Percentiles rank a stretch among this genome's conserved stretches.
Evolutionary conservation across 2,888 invertebrate genomes (phyloP).

Genomic region (Xylophagus ater): DNA sequence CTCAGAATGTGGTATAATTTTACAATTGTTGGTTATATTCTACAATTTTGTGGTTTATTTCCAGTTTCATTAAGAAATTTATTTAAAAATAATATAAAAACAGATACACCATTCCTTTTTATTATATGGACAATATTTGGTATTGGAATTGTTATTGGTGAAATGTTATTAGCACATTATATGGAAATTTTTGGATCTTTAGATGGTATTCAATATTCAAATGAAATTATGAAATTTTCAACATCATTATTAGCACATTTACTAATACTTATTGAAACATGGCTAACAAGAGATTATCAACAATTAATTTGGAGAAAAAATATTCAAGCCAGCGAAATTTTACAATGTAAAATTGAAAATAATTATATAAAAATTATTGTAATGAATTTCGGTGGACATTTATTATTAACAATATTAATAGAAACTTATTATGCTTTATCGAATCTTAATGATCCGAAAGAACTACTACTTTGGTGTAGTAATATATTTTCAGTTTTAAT

Average conservation of each 20-base stretch:
- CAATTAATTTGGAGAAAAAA: slow-evolving; percentile 14
- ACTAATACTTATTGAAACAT: slow-evolving; percentile 12
- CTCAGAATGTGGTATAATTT: slow-evolving; percentile 8
- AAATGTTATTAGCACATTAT: slow-evolving; percentile 1
- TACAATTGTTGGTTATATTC: slow-evolving; percentile 6
- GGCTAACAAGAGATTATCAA: slow-evolving; percentile 10
- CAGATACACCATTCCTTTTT: slow-evolving; percentile 5
- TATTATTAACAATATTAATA: slow-evolving; percentile 3
- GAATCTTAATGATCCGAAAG: not conserved
- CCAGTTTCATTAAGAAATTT: slow-evolving; percentile 9
- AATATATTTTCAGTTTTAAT: slow-evolving; percentile 6
- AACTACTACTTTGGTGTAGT: slow-evolving; percentile 3
- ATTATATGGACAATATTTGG: slow-evolving; percentile 10
- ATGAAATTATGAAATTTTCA: slow-evolving; percentile 15
- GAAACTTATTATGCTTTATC: slow-evolving; percentile 3
- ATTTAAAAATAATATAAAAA: not conserved
- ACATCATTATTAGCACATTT: slow-evolving; percentile 13
- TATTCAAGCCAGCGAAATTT: slow-evolving; percentile 1
- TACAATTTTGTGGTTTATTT: slow-evolving; percentile 13
- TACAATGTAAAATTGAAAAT: slow-evolving; percentile 3
- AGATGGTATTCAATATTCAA: slow-evolving; percentile 4
- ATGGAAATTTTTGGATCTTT: slow-evolving; percentile 3
- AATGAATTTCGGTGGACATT: no score
- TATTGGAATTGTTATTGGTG: slow-evolving; percentile 4
- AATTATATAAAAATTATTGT: slow-evolving; percentile 11